phyloP scores from a whole-genome alignment of 2,113 vertebrate genomes.

The Clinocottus analis region DNA sequence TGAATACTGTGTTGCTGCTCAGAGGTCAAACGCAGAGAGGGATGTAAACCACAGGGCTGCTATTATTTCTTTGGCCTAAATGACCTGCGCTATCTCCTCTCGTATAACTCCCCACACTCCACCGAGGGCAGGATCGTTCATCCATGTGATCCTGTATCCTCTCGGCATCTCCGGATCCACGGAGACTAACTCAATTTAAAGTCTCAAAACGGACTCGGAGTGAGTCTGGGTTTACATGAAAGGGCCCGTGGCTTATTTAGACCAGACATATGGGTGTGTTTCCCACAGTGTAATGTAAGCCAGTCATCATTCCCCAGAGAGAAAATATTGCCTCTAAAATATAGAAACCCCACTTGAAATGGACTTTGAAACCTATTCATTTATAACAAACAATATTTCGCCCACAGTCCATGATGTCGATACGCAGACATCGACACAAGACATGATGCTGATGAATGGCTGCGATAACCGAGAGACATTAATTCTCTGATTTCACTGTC shows the following conservation, averaged over 20 bases:
- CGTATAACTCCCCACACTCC: constrained; percentile 30
- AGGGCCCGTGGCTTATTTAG: constrained; percentile 21
- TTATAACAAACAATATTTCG: constrained; percentile 16
- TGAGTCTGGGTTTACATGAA: constrained; percentile 59
- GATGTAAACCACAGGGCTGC: constrained; percentile 51
- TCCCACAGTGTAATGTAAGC: constrained; percentile 20
- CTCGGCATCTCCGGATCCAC: constrained; percentile 46
- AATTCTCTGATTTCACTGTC: constrained; percentile 50
- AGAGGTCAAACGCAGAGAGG: constrained; percentile 73
- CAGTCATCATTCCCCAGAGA: background rate
- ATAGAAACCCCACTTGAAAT: constrained; percentile 11
- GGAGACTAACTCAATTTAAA: constrained; percentile 56
- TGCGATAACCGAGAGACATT: constrained; percentile 46
- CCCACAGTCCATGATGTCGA: background rate
- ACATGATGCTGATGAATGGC: constrained; percentile 57
- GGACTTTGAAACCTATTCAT: constrained; percentile 15
- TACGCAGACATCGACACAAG: background rate
- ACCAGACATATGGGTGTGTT: constrained; percentile 23
- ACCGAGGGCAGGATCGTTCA: constrained; percentile 29
- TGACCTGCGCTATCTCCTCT: constrained; percentile 50
- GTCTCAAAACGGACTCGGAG: constrained; percentile 50
- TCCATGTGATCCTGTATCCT: constrained; percentile 54
- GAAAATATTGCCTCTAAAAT: background rate
- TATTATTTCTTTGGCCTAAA: constrained; percentile 58
- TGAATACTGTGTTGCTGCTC: constrained; percentile 51